Conservation (phyloP, 1,140 invertebrate genomes). For the Hestina assimilis region DNA sequence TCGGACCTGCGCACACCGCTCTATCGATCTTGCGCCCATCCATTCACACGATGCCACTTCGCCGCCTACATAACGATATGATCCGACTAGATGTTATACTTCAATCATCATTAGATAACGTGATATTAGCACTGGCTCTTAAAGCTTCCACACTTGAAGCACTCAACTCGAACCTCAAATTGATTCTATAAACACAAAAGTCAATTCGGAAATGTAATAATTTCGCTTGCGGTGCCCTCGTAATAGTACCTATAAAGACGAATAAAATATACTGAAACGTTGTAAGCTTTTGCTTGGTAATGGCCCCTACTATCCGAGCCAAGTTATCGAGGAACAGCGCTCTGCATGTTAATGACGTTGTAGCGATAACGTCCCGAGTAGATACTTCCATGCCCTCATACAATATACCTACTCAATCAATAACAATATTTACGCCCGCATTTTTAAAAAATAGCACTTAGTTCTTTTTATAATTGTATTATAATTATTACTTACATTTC, state of each 20-base stretch:
- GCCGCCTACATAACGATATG: slow-evolving; percentile 63
- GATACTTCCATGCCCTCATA: slow-evolving; percentile 30
- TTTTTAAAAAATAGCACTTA: no score
- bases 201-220: slow-evolving; percentile 20
- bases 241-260: neutral
- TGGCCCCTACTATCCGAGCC: slow-evolving; percentile 42
- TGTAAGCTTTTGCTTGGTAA: slow-evolving; percentile 24
- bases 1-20: slow-evolving; percentile 68
- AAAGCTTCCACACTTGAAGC: slow-evolving; percentile 46
- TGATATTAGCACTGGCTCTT: slow-evolving; percentile 53
- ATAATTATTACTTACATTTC: no score
- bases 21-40: slow-evolving; percentile 63
- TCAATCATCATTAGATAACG: slow-evolving; percentile 73
- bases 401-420: slow-evolving; percentile 10
- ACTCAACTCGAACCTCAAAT: slow-evolving; percentile 41
- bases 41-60: slow-evolving; percentile 64
- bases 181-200: slow-evolving; percentile 34
- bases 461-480: no score
- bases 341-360: slow-evolving; percentile 65
- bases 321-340: slow-evolving; percentile 53
- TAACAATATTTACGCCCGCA: no score
- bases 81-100: slow-evolving; percentile 56
- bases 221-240: neutral
- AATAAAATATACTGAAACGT: slow-evolving; percentile 16
- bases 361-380: slow-evolving; percentile 45